A percentile compares a stretch with the other conserved stretches of the same genome.
Evolutionary conservation across 2,888 invertebrate species (phyloP).

Genomic region (Nemapogon koenigi): DNA sequence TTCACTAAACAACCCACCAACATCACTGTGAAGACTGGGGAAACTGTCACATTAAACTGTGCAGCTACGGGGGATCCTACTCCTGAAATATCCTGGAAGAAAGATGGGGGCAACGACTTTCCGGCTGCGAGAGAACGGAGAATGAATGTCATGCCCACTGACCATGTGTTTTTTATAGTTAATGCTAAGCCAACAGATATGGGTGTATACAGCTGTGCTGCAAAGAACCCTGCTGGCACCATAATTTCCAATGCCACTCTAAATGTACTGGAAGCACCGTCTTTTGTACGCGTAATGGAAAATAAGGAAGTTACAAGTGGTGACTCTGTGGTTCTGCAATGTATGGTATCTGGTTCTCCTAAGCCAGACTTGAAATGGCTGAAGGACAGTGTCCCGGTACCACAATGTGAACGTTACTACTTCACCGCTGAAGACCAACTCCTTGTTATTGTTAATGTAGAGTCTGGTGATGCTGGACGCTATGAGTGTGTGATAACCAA

Average conservation of each 20-base stretch:
- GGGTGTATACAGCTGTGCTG: slow-evolving; percentile 93
- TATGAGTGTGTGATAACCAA: slow-evolving; percentile 93
- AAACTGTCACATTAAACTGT: slow-evolving; percentile 88
- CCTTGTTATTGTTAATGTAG: slow-evolving; percentile 84
- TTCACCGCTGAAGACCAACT: slow-evolving; percentile 88
- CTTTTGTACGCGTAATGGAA: slow-evolving; percentile 85
- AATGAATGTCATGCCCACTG: slow-evolving; percentile 90
- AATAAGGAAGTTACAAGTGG: slow-evolving; percentile 84
- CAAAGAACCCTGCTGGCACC: slow-evolving; percentile 87
- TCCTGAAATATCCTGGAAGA: slow-evolving; percentile 90
- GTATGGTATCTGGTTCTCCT: slow-evolving; percentile 85
- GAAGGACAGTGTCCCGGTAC: slow-evolving; percentile 79
- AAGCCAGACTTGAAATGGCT: slow-evolving; percentile 84
- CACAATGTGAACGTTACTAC: slow-evolving; percentile 81
- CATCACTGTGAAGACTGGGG: slow-evolving; percentile 83
- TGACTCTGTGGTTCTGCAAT: slow-evolving; percentile 85
- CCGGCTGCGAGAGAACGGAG: slow-evolving; percentile 93
- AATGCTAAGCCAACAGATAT: slow-evolving; percentile 88
- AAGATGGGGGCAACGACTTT: slow-evolving; percentile 92
- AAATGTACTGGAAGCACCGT: slow-evolving; percentile 85
- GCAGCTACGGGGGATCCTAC: slow-evolving; percentile 88
- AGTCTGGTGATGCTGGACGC: slow-evolving; percentile 78
- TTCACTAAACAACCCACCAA: slow-evolving; percentile 87
- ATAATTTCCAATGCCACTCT: slow-evolving; percentile 87
- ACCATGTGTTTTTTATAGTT: slow-evolving; percentile 92